Conservation (phyloP, 2,888 invertebrate species). For the Phorcus lineatus region DNA sequence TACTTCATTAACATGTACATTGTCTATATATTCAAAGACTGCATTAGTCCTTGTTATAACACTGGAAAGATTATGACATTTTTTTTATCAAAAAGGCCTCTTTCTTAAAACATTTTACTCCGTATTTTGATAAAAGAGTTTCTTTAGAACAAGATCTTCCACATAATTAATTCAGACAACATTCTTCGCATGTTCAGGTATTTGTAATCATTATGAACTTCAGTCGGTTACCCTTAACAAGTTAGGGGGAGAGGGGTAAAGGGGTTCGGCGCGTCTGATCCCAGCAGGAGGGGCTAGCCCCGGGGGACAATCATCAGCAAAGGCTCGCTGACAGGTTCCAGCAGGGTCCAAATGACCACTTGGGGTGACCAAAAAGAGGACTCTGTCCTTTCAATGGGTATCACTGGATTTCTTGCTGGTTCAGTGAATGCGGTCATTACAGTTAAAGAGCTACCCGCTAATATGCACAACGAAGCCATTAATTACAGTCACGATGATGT, state of each 20-base stretch:
- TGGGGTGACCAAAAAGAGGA: not conserved
- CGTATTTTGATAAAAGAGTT: no score
- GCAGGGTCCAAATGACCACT: not conserved
- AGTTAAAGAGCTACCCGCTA: not conserved
- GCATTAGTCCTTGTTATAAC: no score
- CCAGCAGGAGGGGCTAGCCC: not conserved
- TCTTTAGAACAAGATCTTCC: no score
- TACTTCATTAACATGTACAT: no score
- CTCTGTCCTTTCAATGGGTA: not conserved
- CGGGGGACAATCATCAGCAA: not conserved
- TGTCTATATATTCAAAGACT: no score
- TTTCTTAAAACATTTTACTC: no score
- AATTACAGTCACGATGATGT: not conserved
- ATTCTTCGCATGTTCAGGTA: not conserved
- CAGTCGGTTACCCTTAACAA: no score
- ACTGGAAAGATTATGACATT: no score
- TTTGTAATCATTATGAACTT: no score
- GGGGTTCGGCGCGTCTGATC: slow-evolving; percentile 3
- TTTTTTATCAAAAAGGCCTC: no score
- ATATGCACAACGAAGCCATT: not conserved
- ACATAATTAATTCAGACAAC: no score
- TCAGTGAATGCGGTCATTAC: slow-evolving; percentile 17
- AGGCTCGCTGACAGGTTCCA: not conserved
- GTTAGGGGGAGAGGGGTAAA: not conserved
- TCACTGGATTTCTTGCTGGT: not conserved